These are phyloP conservation scores for Magallana nippona DNA, from an alignment of 2,888 invertebrate species.

Conservation along the genomic window DNA sequence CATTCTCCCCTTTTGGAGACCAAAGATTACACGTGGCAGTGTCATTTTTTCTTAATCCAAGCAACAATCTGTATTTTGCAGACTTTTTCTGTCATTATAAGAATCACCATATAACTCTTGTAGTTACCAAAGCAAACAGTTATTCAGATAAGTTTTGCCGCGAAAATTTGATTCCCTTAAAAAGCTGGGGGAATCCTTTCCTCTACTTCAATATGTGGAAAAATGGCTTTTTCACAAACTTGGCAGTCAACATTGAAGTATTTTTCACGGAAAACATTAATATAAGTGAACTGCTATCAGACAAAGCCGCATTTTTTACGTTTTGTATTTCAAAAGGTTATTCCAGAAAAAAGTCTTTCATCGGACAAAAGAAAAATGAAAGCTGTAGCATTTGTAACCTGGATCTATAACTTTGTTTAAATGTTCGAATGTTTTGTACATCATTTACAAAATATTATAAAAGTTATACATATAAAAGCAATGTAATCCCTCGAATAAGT, in stretches of 20 bases:
- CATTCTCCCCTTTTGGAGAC: conserved; percentile 51
- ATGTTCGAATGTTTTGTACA: too few relatives aligned
- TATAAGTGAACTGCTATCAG: conserved; percentile 10
- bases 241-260: conserved; percentile 48
- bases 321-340: neutral
- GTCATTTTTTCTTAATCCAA: conserved; percentile 36
- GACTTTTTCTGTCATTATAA: conserved; percentile 77
- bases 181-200: conserved; percentile 49
- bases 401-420: too few relatives aligned
- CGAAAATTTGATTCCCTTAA: conserved; percentile 43
- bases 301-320: conserved; percentile 37
- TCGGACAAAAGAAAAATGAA: conserved; percentile 49
- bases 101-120: conserved; percentile 75
- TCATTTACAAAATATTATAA: too few relatives aligned
- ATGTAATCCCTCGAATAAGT: too few relatives aligned
- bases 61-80: conserved; percentile 71
- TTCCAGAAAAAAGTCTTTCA: conserved; percentile 38
- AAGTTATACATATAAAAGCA: too few relatives aligned
- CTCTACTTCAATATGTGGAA: conserved; percentile 14
- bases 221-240: conserved; percentile 20
- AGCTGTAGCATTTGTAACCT: conserved; percentile 50
- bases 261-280: conserved; percentile 53
- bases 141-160: conserved; percentile 47
- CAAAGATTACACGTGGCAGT: conserved; percentile 48
- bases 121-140: conserved; percentile 55